Base-by-base conservation (phyloP, 2,888 invertebrate species). In the Coleophora flavipennella region DNA sequence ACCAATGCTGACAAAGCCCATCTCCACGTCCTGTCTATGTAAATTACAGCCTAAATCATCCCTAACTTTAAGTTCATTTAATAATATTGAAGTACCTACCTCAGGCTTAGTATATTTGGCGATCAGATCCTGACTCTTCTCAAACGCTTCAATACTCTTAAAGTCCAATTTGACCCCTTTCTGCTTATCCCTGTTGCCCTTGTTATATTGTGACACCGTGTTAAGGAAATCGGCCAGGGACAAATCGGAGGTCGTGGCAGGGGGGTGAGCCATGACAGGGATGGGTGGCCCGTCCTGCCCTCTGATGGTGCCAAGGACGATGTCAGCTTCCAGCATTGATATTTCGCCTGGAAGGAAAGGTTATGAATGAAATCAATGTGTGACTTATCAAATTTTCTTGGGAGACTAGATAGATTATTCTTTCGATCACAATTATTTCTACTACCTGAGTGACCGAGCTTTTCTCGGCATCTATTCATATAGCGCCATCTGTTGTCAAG, bases 161-260 rank as follows among this genome's bases (percentile, higher is more conserved):
- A 96, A 96, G 72, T 96, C 96, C 33, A 97, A 76, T 66, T 97
- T 97, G 1, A 95, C 88, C 0, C 95, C 96, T 64, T 93, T 95
- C 51, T 71, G 79, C 42, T 74, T 74, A 2, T 11, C 13, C 2
- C 64, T 44, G 27, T 74, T 75, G 8, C 65, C 65, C 32, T 79
- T 79, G 56, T 87, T 85, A 48, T 85, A 73, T 9, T 75, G 67
- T 10, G 88, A 68, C 29, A 91, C 89, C 1, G 83, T 74, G 2
- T 75, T 64, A 8, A 96, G 71, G 80, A 96, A 96, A 11, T 88
- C 86, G 1, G 89, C 83, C 13, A 96, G 83, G 1, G 92, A 88
- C 29, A 96, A 80, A 70, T 96, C 93, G 0, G 95, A 94, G 10
- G 70, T 78, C 3, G 64, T 86, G 0, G 73, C 74, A 0, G 95